A percentile compares a stretch with the other conserved stretches of the same genome.
Conservation (phyloP, 2,888 invertebrate species). For the Drepanosiphum platanoidis region DNA sequence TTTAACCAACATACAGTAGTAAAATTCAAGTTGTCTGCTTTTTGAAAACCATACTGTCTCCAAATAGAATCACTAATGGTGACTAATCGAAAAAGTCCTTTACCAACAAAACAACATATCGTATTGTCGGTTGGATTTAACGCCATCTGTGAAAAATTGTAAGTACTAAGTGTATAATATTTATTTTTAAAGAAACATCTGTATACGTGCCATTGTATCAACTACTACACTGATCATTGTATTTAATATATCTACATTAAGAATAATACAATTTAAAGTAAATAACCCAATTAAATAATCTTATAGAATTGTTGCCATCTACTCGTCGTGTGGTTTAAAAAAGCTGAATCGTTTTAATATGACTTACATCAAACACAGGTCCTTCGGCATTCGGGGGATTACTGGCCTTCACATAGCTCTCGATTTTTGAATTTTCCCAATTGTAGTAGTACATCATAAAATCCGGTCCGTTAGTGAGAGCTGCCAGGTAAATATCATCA, state of each 20-base stretch:
- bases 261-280: too few relatives aligned
- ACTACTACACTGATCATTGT: too few relatives aligned
- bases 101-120: slow-evolving; percentile 75
- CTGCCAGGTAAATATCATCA: slow-evolving; percentile 83
- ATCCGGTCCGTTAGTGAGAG: slow-evolving; percentile 85
- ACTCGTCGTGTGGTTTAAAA: neutral
- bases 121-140: slow-evolving; percentile 83
- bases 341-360: neutral
- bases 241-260: neutral
- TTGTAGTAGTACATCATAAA: slow-evolving; percentile 83
- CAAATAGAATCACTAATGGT: slow-evolving; percentile 81
- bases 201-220: too few relatives aligned
- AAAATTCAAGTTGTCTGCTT: slow-evolving; percentile 80
- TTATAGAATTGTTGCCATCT: too few relatives aligned
- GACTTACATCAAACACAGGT: slow-evolving; percentile 72
- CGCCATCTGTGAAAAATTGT: slow-evolving; percentile 71
- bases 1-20: slow-evolving; percentile 84
- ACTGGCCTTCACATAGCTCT: slow-evolving; percentile 78
- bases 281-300: too few relatives aligned
- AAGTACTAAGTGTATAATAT: neutral
- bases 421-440: slow-evolving; percentile 83
- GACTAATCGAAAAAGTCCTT: slow-evolving; percentile 78
- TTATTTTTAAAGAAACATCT: neutral
- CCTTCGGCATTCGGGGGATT: slow-evolving; percentile 75
- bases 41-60: slow-evolving; percentile 85